Conservation (phyloP, 2,797 vertebrate genomes). For the Pithecia hirsuta region DNA sequence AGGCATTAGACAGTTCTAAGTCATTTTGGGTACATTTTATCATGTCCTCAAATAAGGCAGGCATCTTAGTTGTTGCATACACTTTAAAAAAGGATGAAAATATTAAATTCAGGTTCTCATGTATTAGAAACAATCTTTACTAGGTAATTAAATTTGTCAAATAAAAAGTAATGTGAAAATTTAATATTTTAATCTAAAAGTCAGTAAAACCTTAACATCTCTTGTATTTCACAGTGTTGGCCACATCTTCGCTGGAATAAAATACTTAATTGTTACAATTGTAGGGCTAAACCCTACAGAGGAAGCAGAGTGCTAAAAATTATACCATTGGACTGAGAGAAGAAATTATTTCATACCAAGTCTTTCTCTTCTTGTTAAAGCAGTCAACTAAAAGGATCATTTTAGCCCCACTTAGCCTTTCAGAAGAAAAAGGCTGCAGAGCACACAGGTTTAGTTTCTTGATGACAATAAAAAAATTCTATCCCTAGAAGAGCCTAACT, state of each 20-base stretch:
- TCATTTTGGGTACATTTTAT: conserved; percentile 56
- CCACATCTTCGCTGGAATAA: conserved; percentile 72
- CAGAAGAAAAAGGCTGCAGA: conserved; percentile 66
- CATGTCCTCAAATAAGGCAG: conserved; percentile 60
- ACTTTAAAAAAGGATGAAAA: conserved; percentile 57
- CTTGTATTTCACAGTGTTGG: conserved; percentile 79
- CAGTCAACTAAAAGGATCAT: conserved; percentile 63
- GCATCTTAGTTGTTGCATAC: conserved; percentile 54
- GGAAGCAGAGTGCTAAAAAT: conserved; percentile 54
- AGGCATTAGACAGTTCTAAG: conserved; percentile 5
- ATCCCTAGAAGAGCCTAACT: conserved; percentile 50
- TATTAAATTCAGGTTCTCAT: conserved; percentile 44
- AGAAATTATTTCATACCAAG: conserved; percentile 54
- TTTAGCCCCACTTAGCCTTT: conserved; percentile 54
- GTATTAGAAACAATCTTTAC: conserved; percentile 46
- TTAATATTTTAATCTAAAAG: conserved; percentile 71
- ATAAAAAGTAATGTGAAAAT: conserved; percentile 39
- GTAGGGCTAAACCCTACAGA: conserved; percentile 55
- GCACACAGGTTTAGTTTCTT: conserved; percentile 53
- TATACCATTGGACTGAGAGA: conserved; percentile 34
- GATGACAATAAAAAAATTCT: conserved; percentile 13
- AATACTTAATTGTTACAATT: conserved; percentile 35
- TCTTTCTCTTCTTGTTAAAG: conserved; percentile 55
- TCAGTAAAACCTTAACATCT: conserved; percentile 46
- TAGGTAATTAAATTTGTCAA: conserved; percentile 56